Evolutionary conservation across 2,797 vertebrate genomes (phyloP).

Genomic region (Anomalospiza imberbis): DNA sequence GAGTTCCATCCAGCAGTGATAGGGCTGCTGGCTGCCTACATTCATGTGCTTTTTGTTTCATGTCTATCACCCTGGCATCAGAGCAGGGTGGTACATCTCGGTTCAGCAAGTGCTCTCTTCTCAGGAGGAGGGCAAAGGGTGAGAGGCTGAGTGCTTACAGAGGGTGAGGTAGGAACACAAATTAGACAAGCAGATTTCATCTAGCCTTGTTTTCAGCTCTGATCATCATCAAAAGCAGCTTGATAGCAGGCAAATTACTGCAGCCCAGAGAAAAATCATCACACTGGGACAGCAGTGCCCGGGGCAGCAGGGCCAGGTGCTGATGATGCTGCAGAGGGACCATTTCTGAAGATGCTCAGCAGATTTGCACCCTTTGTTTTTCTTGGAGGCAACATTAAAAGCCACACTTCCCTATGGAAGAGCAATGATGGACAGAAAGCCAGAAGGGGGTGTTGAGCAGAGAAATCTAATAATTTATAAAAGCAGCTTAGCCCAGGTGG

Average conservation of each 20-base stretch:
- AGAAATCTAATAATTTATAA: background rate
- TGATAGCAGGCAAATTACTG: background rate
- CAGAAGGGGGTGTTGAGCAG: background rate
- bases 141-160: background rate
- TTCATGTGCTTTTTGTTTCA: background rate
- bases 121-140: background rate
- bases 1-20: background rate
- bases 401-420: background rate
- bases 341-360: background rate
- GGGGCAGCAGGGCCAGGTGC: background rate
- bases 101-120: background rate
- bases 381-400: background rate
- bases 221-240: constrained; percentile 20
- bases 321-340: background rate
- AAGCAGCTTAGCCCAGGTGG: constrained; percentile 1
- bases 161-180: background rate
- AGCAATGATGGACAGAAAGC: background rate
- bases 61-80: background rate
- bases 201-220: background rate
- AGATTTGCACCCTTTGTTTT: background rate
- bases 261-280: background rate
- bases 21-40: background rate
- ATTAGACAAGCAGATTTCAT: background rate
- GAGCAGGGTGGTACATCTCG: background rate
- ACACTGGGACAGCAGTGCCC: fast-evolving